Evolutionary conservation across 2,113 vertebrate species (phyloP).

Genomic region (Ovis aries): ARS-UI_Ramb_v3.0 NC_056065.1:36883501-36884000

Average conservation of each 20-base stretch:
- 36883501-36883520: not conserved
- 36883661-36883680: not conserved
- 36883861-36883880: slow-evolving; percentile 6
- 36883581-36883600: not conserved
- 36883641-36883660: not conserved
- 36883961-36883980: too few species aligned
- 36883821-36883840: not conserved
- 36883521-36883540: not conserved
- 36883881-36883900: not conserved
- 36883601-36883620: not conserved
- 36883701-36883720: not conserved
- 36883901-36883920: not conserved
- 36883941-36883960: too few species aligned
- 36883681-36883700: not conserved
- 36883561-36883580: not conserved
- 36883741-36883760: not conserved
- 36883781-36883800: not conserved
- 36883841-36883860: not conserved
- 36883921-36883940: not conserved
- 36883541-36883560: not conserved
- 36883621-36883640: not conserved
- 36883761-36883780: not conserved
- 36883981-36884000: too few species aligned
- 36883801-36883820: not conserved
- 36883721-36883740: not conserved